These are phyloP conservation scores for Hypsibius dujardini DNA, from an alignment of 1,140 invertebrate species.

Conservation along the genomic window DNA sequence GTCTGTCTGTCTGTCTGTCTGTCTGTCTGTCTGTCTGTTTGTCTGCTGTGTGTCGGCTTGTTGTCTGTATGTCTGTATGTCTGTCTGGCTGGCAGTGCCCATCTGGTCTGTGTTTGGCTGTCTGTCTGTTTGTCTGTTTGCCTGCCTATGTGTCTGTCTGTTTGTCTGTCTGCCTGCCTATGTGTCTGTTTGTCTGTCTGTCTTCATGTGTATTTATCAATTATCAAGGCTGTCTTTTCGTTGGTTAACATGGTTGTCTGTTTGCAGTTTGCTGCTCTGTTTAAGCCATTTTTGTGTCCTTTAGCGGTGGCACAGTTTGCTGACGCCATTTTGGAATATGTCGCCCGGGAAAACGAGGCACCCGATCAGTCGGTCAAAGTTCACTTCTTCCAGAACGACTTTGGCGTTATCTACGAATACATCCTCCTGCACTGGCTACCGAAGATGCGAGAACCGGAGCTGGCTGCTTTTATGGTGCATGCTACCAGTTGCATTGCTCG, in stretches of 20 bases:
- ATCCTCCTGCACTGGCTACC: neutral
- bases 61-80: no score
- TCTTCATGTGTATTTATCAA: no score
- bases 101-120: no score
- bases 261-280: neutral
- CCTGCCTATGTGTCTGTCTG: no score
- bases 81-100: no score
- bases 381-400: neutral
- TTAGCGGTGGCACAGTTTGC: slow-evolving; percentile 60
- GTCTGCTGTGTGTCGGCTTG: no score
- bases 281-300: slow-evolving; percentile 21
- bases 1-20: no score
- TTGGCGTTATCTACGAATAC: neutral
- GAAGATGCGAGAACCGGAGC: neutral
- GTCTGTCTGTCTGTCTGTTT: no score
- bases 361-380: slow-evolving; percentile 45
- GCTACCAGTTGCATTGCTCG: slow-evolving; percentile 42
- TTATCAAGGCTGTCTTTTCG: no score
- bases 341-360: slow-evolving; percentile 44
- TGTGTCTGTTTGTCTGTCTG: no score
- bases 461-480: neutral
- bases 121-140: no score
- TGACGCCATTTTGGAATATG: slow-evolving; percentile 65
- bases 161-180: no score
- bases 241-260: slow-evolving; percentile 25